phyloP scores from a whole-genome alignment of 2,113 vertebrate species.

The Poicephalus gulielmi region DNA sequence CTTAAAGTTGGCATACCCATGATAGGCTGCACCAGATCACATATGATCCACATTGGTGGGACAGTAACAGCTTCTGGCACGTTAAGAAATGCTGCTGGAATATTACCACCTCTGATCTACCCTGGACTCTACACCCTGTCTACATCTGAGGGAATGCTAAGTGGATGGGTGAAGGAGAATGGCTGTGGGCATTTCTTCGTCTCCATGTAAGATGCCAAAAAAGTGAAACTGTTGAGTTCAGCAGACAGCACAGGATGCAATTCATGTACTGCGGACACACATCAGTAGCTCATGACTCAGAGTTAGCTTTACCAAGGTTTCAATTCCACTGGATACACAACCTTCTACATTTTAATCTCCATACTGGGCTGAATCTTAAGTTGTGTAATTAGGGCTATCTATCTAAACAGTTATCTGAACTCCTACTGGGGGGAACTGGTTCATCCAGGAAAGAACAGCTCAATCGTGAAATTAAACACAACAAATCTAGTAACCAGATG shows the following conservation, averaged over 20 bases:
- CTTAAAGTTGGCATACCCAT: neutral
- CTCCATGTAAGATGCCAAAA: neutral
- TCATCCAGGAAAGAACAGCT: slow-evolving; percentile 42
- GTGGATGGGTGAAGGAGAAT: neutral
- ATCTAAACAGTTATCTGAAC: slow-evolving; percentile 57
- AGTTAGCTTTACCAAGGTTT: neutral
- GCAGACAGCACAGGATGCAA: neutral
- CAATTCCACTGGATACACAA: neutral
- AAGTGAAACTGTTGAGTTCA: neutral
- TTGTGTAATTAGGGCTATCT: slow-evolving; percentile 38
- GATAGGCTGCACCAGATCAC: neutral
- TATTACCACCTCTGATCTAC: neutral
- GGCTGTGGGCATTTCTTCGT: neutral
- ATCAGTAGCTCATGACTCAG: neutral
- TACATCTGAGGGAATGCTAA: neutral
- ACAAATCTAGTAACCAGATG: neutral
- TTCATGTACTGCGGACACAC: neutral
- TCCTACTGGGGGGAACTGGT: slow-evolving; percentile 46
- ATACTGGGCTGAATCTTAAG: neutral
- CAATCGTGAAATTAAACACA: slow-evolving; percentile 14
- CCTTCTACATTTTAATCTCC: slow-evolving; percentile 12
- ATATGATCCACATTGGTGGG: neutral
- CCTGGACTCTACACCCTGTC: neutral
- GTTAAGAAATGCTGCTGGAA: neutral
- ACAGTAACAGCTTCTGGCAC: neutral